A percentile compares a stretch with the other conserved stretches of the same genome.
Conservation (phyloP, 2,113 vertebrate genomes). For the Muntiacus muntjak region DNA sequence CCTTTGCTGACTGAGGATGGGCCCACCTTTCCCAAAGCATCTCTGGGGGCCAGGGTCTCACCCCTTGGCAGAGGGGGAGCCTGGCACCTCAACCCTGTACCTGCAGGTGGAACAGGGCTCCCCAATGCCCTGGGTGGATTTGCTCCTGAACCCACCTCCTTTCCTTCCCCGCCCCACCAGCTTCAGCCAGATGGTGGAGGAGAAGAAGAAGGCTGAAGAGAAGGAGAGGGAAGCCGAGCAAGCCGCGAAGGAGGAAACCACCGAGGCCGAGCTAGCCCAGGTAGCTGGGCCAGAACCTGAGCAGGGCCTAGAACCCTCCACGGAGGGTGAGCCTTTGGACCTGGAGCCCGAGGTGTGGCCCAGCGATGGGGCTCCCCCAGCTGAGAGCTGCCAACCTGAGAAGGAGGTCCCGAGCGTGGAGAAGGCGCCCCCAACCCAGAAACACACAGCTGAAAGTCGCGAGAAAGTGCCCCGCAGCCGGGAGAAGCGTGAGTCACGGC, state of each 20-base stretch:
- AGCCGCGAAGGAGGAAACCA: neutral
- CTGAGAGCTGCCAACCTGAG: neutral
- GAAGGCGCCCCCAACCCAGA: neutral
- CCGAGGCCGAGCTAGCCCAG: rapidly evolving
- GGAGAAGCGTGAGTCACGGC: slow-evolving; percentile 91
- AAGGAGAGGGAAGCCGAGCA: slow-evolving; percentile 70
- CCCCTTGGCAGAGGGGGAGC: neutral
- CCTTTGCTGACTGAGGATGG: neutral
- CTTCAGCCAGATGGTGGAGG: slow-evolving; percentile 73
- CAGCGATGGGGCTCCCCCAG: neutral
- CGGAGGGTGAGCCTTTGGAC: rapidly evolving
- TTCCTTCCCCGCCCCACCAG: slow-evolving; percentile 46
- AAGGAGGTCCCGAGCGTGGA: neutral
- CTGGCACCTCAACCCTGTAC: neutral
- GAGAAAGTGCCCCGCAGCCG: slow-evolving; percentile 81
- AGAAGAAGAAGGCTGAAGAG: slow-evolving; percentile 79
- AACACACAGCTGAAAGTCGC: rapidly evolving
- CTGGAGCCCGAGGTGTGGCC: neutral
- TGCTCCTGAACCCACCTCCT: neutral
- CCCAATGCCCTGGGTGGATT: neutral
- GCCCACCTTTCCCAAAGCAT: neutral
- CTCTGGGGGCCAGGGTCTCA: neutral
- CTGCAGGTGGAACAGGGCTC: neutral
- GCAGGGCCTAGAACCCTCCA: neutral
- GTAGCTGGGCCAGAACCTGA: neutral